phyloP scores from a whole-genome alignment of 2,888 invertebrate species.

The Sarcophaga caerulescens region DNA sequence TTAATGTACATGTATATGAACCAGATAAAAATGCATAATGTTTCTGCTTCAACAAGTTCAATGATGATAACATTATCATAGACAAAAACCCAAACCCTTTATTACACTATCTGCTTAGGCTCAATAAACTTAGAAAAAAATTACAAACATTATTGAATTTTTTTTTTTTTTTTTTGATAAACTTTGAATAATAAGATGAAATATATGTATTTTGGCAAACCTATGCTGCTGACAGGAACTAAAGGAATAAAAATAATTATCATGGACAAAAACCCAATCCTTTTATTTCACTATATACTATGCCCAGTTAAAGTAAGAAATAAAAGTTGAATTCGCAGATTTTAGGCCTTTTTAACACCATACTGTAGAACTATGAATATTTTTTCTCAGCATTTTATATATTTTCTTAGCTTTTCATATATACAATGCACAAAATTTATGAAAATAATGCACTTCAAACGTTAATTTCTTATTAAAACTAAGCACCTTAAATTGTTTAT shows the following conservation, averaged over 20 bases:
- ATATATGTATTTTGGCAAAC: too few species aligned
- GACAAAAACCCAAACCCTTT: too few species aligned
- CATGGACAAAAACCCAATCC: too few species aligned
- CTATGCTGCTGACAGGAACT: not conserved
- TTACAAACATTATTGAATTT: not conserved
- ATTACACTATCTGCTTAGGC: too few species aligned
- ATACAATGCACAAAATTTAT: constrained; percentile 36
- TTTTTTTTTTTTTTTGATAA: not conserved
- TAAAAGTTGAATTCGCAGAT: too few species aligned
- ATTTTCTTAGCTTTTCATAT: constrained; percentile 12
- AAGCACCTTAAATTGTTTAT: not conserved
- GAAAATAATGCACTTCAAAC: constrained; percentile 36
- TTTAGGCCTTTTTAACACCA: not conserved
- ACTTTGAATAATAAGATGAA: too few species aligned
- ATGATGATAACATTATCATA: too few species aligned
- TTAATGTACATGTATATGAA: too few species aligned
- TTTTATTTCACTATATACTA: not conserved
- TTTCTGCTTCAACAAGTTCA: too few species aligned
- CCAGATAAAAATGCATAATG: too few species aligned
- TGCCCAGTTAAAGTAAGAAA: not conserved
- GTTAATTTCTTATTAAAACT: not conserved
- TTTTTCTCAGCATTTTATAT: constrained; percentile 5
- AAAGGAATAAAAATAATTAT: not conserved
- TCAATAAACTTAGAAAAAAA: too few species aligned
- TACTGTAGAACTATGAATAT: not conserved